phyloP scores from a whole-genome alignment of 2,888 invertebrate genomes.

The Dynastes grantii region DNA sequence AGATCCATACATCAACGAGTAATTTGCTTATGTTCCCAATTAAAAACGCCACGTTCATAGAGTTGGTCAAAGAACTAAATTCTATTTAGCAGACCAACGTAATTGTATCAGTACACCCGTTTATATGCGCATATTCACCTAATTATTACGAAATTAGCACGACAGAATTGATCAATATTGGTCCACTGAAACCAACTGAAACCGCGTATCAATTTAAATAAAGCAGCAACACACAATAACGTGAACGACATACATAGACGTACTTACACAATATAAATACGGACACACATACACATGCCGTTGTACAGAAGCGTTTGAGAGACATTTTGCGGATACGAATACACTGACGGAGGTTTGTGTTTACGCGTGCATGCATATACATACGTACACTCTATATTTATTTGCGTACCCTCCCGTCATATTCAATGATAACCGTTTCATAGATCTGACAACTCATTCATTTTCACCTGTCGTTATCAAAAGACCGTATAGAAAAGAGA shows the following conservation, averaged over 20 bases:
- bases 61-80: no score
- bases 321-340: neutral
- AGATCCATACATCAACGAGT: no score
- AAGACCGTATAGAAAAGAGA: conserved; percentile 15
- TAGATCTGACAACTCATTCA: conserved; percentile 40
- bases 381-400: conserved; percentile 24
- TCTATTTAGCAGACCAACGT: no score
- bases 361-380: neutral
- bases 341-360: conserved; percentile 6
- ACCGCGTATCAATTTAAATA: conserved; percentile 42
- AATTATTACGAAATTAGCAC: conserved; percentile 36
- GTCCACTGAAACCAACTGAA: conserved; percentile 39
- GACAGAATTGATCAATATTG: conserved; percentile 41
- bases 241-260: conserved; percentile 26
- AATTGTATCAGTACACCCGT: no score
- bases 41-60: no score
- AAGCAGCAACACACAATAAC: conserved; percentile 37
- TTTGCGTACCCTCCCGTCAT: conserved; percentile 23
- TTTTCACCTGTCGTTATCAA: conserved; percentile 34
- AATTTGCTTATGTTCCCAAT: no score
- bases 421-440: conserved; percentile 28
- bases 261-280: neutral
- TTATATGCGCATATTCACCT: neutral
- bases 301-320: no score
- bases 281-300: neutral